These are phyloP conservation scores for Alentia gelatinosa DNA, from an alignment of 2,888 invertebrate genomes.

Conservation along the genomic window DNA sequence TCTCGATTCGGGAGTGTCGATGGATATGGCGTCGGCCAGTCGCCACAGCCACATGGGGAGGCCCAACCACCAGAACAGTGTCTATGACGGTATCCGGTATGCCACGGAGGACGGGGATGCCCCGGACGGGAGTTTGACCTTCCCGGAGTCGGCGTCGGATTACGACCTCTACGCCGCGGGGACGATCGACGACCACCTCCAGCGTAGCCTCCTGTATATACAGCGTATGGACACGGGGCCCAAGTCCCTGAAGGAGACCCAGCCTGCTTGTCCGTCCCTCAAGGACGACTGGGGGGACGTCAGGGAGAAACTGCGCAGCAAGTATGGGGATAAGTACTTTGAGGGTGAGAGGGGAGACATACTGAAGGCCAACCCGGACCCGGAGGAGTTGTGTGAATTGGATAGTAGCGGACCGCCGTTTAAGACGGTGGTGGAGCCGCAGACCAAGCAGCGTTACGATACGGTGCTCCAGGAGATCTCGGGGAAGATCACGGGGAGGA, in stretches of 20 bases:
- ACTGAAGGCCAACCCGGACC: neutral
- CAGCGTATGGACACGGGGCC: constrained; percentile 39
- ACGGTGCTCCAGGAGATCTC: constrained; percentile 40
- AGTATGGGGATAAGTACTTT: constrained; percentile 55
- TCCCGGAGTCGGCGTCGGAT: constrained; percentile 25
- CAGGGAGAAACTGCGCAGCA: constrained; percentile 46
- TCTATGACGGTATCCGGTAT: neutral
- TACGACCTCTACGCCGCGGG: constrained; percentile 43
- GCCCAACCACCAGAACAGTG: neutral
- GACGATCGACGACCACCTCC: constrained; percentile 44
- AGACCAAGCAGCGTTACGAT: constrained; percentile 43
- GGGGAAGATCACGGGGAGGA: neutral
- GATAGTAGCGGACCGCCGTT: neutral
- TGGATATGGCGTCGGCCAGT: constrained; percentile 1
- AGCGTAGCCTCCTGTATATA: constrained; percentile 46
- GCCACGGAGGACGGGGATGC: neutral
- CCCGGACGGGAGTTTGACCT: neutral
- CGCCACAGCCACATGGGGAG: neutral
- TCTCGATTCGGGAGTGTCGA: constrained; percentile 5
- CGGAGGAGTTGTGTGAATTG: neutral
- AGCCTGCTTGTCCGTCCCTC: neutral
- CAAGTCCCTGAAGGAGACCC: constrained; percentile 27
- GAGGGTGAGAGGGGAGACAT: constrained; percentile 55
- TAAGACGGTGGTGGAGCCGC: constrained; percentile 28
- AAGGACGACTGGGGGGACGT: constrained; percentile 55